Conservation (phyloP, 1,140 invertebrate genomes). For the Listronotus oregonensis region DNA sequence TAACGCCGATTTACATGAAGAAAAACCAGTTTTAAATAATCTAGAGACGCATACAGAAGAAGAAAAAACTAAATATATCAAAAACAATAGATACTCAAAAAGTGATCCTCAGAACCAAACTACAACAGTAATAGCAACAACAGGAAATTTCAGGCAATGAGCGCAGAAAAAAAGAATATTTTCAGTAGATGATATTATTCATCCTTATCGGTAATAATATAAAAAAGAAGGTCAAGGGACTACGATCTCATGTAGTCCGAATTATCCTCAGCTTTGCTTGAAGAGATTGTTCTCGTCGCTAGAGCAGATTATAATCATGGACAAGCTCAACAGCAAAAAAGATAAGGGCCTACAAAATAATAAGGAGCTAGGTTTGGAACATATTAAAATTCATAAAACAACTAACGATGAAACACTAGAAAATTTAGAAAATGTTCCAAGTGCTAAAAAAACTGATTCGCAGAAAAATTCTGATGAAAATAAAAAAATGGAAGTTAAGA, state of each 20-base stretch:
- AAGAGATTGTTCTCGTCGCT: slow-evolving; percentile 30
- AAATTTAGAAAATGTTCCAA: too few relatives aligned
- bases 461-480: too few relatives aligned
- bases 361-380: background rate
- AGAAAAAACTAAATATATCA: too few relatives aligned
- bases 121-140: background rate
- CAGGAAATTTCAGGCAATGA: background rate
- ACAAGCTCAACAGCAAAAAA: background rate
- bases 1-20: too few relatives aligned
- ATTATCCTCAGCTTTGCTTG: slow-evolving; percentile 17
- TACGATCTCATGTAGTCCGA: background rate
- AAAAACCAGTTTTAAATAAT: too few relatives aligned
- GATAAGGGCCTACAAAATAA: background rate
- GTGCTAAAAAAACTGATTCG: too few relatives aligned
- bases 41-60: too few relatives aligned
- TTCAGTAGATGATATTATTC: slow-evolving; percentile 49
- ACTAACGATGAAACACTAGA: too few relatives aligned
- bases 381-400: background rate
- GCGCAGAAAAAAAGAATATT: slow-evolving; percentile 42
- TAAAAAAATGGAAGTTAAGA: too few relatives aligned
- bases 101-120: background rate
- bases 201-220: slow-evolving; percentile 40
- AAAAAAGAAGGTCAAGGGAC: slow-evolving; percentile 19
- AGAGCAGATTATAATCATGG: slow-evolving; percentile 6
- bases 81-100: background rate